phyloP scores from a whole-genome alignment of 2,797 vertebrate genomes.

The Catamblyrhynchus diadema region DNA sequence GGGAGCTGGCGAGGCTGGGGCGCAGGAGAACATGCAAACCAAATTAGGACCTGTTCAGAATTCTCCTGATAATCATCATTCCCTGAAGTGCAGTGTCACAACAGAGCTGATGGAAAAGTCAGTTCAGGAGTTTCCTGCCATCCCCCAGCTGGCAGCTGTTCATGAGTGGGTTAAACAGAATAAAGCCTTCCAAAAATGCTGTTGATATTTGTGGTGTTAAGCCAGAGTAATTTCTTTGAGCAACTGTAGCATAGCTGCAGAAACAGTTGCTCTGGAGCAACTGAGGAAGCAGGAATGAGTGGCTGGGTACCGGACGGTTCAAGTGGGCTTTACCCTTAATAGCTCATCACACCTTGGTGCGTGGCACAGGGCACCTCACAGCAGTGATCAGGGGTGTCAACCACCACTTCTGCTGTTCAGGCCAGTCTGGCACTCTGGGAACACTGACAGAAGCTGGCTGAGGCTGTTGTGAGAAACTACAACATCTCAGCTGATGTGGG shows the following conservation, averaged over 20 bases:
- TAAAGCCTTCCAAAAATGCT: not conserved
- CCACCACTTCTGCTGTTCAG: not conserved
- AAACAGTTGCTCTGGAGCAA: not conserved
- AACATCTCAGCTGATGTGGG: not conserved
- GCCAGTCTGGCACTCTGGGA: not conserved
- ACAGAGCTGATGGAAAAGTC: not conserved
- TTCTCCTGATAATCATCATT: not conserved
- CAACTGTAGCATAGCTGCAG: not conserved
- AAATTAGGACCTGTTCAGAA: not conserved
- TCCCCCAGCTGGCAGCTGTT: not conserved
- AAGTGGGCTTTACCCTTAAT: not conserved
- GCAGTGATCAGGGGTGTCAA: accelerated
- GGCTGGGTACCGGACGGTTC: not conserved
- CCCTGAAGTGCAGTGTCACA: not conserved
- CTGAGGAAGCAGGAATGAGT: not conserved
- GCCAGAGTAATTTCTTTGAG: not conserved
- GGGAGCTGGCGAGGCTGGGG: not conserved
- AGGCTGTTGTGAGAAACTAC: not conserved
- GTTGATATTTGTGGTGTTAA: not conserved
- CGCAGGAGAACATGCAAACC: not conserved
- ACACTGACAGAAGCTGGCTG: not conserved
- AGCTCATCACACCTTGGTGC: not conserved
- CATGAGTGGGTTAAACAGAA: not conserved
- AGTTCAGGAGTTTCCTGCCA: not conserved
- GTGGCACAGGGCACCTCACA: not conserved